Percentiles rank a stretch among this genome's conserved stretches.
These are phyloP conservation scores for Lithobates sylvaticus DNA, from an alignment of 2,797 vertebrate genomes.

Conservation along the genomic window DNA sequence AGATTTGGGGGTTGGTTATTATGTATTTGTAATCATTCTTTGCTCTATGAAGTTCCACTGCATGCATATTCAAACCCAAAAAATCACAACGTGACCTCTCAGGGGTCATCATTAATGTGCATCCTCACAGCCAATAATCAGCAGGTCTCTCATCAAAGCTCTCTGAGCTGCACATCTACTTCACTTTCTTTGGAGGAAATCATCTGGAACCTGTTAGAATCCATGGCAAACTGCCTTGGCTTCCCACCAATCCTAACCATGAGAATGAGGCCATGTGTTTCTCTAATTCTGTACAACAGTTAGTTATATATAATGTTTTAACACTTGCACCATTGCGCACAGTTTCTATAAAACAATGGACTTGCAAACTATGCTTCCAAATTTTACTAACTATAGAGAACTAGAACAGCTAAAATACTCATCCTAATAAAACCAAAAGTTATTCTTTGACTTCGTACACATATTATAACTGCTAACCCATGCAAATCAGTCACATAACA, in stretches of 20 bases:
- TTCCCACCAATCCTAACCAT: conserved; percentile 44
- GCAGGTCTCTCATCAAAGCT: conserved; percentile 54
- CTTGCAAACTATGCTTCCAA: not conserved
- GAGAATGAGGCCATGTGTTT: conserved; percentile 48
- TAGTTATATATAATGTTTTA: conserved; percentile 45
- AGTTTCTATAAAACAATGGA: not conserved
- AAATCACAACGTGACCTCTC: not conserved
- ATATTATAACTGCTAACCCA: not conserved
- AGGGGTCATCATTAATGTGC: conserved; percentile 1
- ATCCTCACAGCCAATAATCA: conserved; percentile 41
- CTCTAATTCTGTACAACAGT: not conserved
- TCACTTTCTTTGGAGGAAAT: conserved; percentile 51
- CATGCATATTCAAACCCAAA: conserved; percentile 15
- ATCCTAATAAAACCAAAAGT: not conserved
- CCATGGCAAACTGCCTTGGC: conserved; percentile 60
- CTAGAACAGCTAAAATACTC: not conserved
- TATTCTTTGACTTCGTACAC: not conserved
- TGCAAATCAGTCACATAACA: not conserved
- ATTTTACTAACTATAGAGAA: not conserved
- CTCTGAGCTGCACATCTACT: conserved; percentile 49
- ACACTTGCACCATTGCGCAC: not conserved
- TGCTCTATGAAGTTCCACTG: not conserved
- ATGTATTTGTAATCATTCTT: not conserved
- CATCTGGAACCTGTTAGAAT: conserved; percentile 68
- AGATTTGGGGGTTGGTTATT: not conserved